These are phyloP conservation scores for Mobula hypostoma DNA, from an alignment of 2,113 vertebrate species.

Conservation along the genomic window DNA sequence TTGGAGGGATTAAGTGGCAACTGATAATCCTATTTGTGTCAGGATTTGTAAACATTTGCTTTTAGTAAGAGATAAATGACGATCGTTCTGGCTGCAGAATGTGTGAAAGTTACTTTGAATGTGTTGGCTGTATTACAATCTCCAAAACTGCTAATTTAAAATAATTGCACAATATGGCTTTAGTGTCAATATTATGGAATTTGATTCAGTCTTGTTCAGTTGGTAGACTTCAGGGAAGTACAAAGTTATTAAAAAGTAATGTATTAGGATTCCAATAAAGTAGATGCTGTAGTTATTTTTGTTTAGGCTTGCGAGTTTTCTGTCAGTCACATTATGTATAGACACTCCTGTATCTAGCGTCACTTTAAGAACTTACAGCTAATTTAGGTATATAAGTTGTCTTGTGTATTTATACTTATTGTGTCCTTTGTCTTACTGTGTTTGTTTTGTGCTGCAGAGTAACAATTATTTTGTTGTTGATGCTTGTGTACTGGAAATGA, in stretches of 20 bases:
- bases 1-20: background rate
- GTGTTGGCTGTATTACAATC: background rate
- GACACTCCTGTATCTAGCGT: too few relatives aligned
- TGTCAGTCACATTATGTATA: too few relatives aligned
- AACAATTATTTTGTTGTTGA: too few relatives aligned
- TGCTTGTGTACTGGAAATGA: too few relatives aligned
- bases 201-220: background rate
- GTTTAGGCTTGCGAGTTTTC: background rate
- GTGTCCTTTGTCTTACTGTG: too few relatives aligned
- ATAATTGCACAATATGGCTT: background rate
- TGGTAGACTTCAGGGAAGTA: background rate
- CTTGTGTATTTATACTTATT: too few relatives aligned
- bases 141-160: background rate
- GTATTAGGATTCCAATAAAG: background rate
- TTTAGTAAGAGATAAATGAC: background rate
- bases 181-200: background rate
- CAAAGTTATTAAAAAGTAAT: background rate
- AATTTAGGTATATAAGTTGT: too few relatives aligned
- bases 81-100: background rate
- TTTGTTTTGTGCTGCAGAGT: too few relatives aligned
- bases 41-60: conserved; percentile 1
- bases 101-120: conserved; percentile 5
- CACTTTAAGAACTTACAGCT: too few relatives aligned
- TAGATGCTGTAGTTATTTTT: background rate
- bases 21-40: background rate